These are phyloP conservation scores for Phyllotreta striolata DNA, from an alignment of 2,888 invertebrate species.

Conservation along the genomic window DNA sequence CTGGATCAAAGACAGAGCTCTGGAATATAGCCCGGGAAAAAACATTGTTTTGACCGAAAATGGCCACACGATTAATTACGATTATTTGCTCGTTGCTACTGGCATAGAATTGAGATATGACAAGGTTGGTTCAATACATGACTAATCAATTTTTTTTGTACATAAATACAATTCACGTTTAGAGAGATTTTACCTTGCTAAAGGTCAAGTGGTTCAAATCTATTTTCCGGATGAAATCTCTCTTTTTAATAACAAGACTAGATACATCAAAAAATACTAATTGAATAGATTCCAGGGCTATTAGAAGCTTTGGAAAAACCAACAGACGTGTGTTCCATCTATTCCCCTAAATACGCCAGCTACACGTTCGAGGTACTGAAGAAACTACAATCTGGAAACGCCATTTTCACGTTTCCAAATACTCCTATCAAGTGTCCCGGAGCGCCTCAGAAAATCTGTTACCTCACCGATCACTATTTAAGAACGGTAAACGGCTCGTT, in stretches of 20 bases:
- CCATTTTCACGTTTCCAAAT: constrained; percentile 92
- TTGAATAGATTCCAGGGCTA: constrained; percentile 91
- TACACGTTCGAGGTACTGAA: constrained; percentile 78
- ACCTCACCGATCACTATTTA: constrained; percentile 87
- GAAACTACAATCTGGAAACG: constrained; percentile 78
- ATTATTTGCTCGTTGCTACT: constrained; percentile 83
- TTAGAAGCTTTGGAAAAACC: constrained; percentile 76
- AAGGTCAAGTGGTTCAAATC: too few relatives aligned
- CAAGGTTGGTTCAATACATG: constrained; percentile 65
- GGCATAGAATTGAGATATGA: constrained; percentile 83
- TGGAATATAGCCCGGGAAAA: constrained; percentile 73
- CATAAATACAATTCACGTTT: too few relatives aligned
- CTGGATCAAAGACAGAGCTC: constrained; percentile 82
- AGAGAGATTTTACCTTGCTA: too few relatives aligned
- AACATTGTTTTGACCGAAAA: constrained; percentile 73
- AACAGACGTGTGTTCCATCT: constrained; percentile 87
- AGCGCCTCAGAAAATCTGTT: constrained; percentile 96
- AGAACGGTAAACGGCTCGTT: constrained; percentile 67
- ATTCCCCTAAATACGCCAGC: constrained; percentile 78
- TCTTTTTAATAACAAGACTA: too few relatives aligned
- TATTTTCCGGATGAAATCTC: too few relatives aligned
- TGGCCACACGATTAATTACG: constrained; percentile 80
- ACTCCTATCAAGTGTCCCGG: constrained; percentile 96
- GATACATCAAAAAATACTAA: too few relatives aligned
- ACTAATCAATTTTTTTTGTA: constrained; percentile 15